Base-by-base conservation (phyloP, 2,113 vertebrate species). In the Microcebus tavaratra region DNA sequence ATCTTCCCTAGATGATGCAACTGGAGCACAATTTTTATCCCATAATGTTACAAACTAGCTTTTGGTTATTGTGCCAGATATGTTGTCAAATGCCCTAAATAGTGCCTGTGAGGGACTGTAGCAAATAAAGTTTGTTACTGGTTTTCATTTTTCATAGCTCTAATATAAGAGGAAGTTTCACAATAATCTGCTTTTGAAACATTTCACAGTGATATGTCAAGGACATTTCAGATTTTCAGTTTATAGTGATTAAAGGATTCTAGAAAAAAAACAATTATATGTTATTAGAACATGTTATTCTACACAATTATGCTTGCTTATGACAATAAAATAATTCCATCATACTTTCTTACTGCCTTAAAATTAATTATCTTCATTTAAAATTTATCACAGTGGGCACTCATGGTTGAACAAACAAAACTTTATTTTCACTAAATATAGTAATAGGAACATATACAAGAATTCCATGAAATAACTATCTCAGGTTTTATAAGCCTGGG, bases 141-240 rank as follows among this genome's bases (percentile, higher is more conserved):
- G 4, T 76, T 92, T 90, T 78, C 27, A 87, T 70, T 94, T 95
- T 72, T 91, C 15, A 14, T 76, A 55, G 91, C 68, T 89, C n/a
- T 36, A 94, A 7, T 27, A 4, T 23, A 82, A 85, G 53, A 68
- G 23, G 23, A 94, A 67, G 45, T 81, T 91, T 88, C 39, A 90
- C 27, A 87, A 81, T 36, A 72, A 31, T n/a, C 17, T 78, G 18
- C 42, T 87, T 93, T 87, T 90, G 36, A 90, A 92, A 90, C 4
- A 65, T 57, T 80, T 82, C 10, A 45, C 78, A 73, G 6, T 90
- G 48, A 39, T 11, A 3, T 75, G 31, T 80, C 27, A 92, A 92
- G 45, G 53, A 70, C 2, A 89, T 65, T 89, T 91, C 18, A 91
- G 21, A 65, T 57, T 81, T 84, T 18, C 29, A 57, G 10, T 63